Evolutionary conservation across 2,888 invertebrate species (phyloP).

Genomic region (Cephus runcator): DNA sequence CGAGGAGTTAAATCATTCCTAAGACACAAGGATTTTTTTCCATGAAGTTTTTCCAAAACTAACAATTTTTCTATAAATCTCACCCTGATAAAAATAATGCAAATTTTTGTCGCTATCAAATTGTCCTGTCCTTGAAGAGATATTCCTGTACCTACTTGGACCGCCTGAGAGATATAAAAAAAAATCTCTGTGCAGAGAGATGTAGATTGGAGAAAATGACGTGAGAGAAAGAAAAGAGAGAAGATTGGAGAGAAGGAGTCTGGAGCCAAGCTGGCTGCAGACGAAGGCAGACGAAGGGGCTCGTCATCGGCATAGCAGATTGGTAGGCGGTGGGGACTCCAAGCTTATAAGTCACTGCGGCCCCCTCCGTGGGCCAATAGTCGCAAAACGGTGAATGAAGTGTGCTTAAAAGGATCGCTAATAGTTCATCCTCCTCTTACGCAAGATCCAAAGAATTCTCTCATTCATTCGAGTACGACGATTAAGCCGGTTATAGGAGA

Average conservation of each 20-base stretch:
- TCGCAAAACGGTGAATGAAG: conserved; percentile 59
- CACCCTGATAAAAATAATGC: neutral
- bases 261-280: conserved; percentile 64
- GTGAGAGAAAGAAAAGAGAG: neutral
- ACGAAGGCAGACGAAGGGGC: conserved; percentile 59
- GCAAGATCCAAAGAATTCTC: neutral
- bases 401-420: conserved; percentile 23
- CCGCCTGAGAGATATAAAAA: neutral
- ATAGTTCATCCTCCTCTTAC: neutral
- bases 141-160: neutral
- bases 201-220: neutral
- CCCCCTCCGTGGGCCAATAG: conserved; percentile 57
- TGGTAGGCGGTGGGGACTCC: conserved; percentile 56
- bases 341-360: conserved; percentile 62
- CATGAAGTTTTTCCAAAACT: neutral
- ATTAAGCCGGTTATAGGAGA: neutral
- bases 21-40: no score
- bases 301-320: conserved; percentile 52
- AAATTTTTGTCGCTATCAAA: neutral
- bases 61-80: neutral
- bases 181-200: neutral
- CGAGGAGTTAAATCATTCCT: neutral
- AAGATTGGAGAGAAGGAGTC: conserved; percentile 35
- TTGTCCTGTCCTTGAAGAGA: neutral
- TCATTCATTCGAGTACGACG: neutral